Percentiles rank a stretch among this genome's conserved stretches.
phyloP scores from a whole-genome alignment of 23 tunicate genomes.

The Halocynthia roretzi region DNA sequence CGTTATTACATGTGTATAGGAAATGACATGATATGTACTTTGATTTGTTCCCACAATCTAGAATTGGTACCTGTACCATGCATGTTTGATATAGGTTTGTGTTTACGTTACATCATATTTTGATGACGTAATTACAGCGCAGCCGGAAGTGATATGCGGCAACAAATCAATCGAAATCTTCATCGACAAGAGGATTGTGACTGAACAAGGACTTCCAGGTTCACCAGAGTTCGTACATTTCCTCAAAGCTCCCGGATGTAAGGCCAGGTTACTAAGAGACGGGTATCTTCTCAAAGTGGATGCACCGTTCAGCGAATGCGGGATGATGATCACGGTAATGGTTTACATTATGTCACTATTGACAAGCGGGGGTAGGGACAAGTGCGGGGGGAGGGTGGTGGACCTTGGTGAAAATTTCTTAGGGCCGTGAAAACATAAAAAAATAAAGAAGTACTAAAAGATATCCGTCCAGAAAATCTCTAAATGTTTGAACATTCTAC shows the following conservation, averaged over 20 bases:
- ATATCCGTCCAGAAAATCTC: too few species aligned
- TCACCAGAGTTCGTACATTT: slow-evolving; percentile 44
- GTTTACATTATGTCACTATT: too few species aligned
- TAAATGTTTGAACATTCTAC: too few species aligned
- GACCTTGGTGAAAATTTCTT: too few species aligned
- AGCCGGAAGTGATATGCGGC: slow-evolving; percentile 61
- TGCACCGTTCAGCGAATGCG: slow-evolving; percentile 66
- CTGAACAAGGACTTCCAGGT: slow-evolving; percentile 42
- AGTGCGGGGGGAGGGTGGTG: too few species aligned
- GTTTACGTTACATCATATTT: background rate
- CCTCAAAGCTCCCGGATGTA: slow-evolving; percentile 35
- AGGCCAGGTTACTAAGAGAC: slow-evolving; percentile 27
- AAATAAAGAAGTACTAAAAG: too few species aligned
- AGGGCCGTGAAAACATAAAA: too few species aligned
- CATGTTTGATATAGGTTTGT: background rate
- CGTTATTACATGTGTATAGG: too few species aligned
- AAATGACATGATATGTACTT: too few species aligned
- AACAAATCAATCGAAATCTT: slow-evolving; percentile 55
- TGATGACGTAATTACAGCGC: background rate
- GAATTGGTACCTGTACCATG: background rate
- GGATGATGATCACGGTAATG: slow-evolving; percentile 13
- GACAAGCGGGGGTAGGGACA: too few species aligned
- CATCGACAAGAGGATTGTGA: slow-evolving; percentile 59
- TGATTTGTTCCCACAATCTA: background rate
- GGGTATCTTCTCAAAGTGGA: slow-evolving; percentile 44